Base-by-base conservation (phyloP, 1,140 invertebrate species). In the Drosophila punjabiensis region DNA sequence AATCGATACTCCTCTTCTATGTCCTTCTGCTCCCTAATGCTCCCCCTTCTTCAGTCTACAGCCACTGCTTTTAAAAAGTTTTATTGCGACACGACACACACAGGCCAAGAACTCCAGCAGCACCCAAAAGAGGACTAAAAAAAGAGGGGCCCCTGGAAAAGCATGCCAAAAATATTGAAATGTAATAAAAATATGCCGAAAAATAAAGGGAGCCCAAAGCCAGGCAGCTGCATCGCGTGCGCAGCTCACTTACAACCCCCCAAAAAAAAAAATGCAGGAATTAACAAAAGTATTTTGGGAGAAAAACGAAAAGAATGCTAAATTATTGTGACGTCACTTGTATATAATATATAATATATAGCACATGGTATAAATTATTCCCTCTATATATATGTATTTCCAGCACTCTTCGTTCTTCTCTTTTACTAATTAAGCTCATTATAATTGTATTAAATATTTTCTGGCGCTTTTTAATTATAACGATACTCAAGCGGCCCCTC, bases 111-210 rank as follows among this genome's bases (percentile, higher is more conserved):
- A 45, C 52, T 30, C 10, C 55, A 30, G 62, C 11, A 5, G 24
- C 18, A 10, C 5, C 5, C 6, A 35, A 47, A 62, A 24, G 24
- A 8, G 24, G 13, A n/a, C 3, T n/a, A 9, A 24, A 10, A n/a
- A 28, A 28, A 2, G 2, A 9, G 33, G 28, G 9, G n/a, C 11
- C 14, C 6, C 13, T 7, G 16, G 6, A 41, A 63, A n/a, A 69
- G 73, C 76, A 78, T 65, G 77, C 81, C 84, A 81, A 84, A 78
- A 84, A 88, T 84, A 88, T 88, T 84, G 77, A 88, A 81, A 81
- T 88, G 59, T 71, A 81, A 88, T 84, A 88, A 88, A 83, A 69
- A 83, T 53, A 28, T 53, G 13, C 24, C 18, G 43, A 35, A 48
- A 50, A 58, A 37, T 61, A 53, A 43, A 14, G 37, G 24, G 14